Percentiles rank a stretch among this genome's conserved stretches.
phyloP scores from a whole-genome alignment of 2,888 invertebrate species.

The Morpho achilles region DNA sequence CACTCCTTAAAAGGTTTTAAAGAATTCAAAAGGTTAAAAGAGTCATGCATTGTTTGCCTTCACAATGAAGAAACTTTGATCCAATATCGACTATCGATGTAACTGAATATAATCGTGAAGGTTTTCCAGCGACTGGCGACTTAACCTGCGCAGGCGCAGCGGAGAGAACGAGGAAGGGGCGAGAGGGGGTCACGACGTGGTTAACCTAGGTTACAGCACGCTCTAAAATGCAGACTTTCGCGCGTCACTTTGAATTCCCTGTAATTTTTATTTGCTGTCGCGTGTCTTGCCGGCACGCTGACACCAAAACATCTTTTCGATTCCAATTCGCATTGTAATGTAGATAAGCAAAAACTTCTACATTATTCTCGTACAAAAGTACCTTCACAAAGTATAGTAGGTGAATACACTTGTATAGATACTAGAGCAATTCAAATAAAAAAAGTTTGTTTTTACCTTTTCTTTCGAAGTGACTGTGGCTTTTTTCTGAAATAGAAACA shows the following conservation, averaged over 20 bases:
- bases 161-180: conserved; percentile 29
- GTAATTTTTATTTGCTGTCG: conserved; percentile 18
- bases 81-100: conserved; percentile 29
- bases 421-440: background rate
- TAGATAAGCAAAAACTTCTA: conserved; percentile 5
- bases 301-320: conserved; percentile 14
- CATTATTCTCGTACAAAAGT: conserved; percentile 2
- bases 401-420: conserved; percentile 3
- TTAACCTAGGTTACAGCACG: conserved; percentile 58
- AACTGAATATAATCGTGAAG: conserved; percentile 38
- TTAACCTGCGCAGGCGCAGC: conserved; percentile 28
- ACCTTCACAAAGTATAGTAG: conserved; percentile 3
- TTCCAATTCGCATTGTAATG: conserved; percentile 3
- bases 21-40: conserved; percentile 23
- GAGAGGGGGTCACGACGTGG: conserved; percentile 61
- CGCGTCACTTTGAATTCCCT: conserved; percentile 31
- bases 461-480: too few relatives aligned
- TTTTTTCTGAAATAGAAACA: too few relatives aligned
- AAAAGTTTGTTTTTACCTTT: background rate
- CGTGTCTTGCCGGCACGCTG: conserved; percentile 10
- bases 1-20: conserved; percentile 12
- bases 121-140: conserved; percentile 34
- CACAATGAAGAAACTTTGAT: conserved; percentile 24
- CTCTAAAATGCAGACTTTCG: conserved; percentile 48
- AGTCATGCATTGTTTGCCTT: conserved; percentile 22